Evolutionary conservation across 2,797 vertebrate species (phyloP), one percentile per base, ranked within the genome.

Genomic region (Cetoscarus ocellatus): DNA sequence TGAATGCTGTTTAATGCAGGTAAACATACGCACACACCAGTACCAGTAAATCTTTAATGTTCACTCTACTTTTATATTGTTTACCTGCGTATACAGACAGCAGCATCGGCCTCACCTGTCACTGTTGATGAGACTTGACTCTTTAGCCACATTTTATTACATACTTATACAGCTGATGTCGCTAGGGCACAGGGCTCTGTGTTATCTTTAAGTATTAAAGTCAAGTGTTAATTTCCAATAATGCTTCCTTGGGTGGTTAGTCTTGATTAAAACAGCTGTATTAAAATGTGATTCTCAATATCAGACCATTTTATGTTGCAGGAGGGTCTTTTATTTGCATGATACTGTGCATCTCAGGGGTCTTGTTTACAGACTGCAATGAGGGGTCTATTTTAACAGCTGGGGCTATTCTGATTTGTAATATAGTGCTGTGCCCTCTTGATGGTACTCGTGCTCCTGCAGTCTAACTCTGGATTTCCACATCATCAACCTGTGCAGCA

Each of bases 91-190:
- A 13, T 45, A 62, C 50, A 53, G 70, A 67, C 19, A 55, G 27
- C n/a, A n/a, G n/a, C 4, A 27, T 27, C 27, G 4, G 4, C 27
- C 27, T 27, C 27, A 27, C 27, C 27, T 18, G 17, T 18, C 38
- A 34, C 45, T 39, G 51, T 18, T 73, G 59, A 75, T 54, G 14
- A 52, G 18, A 57, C 45, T 73, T 58, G 63, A 42, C 70, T 66
- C 70, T 76, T 50, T 58, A 40, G 27, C 49, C 67, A 59, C 75
- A n/a, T 66, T 66, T 36, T 49, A 61, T 65, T 34, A 54, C 39
- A n/a, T 14, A 15, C 53, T 75, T 10, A 48, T 10, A 40, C 39
- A 27, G 53, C 44, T 61, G 54, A 69, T 36, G 19, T 50, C 15
- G 0, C 27, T 64, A 39, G 6, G 7, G 60, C 5, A 57, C 8